Percentiles rank a stretch among this genome's conserved stretches.
These are phyloP conservation scores for Volucella inflata DNA, from an alignment of 2,888 invertebrate species.

Conservation along the genomic window DNA sequence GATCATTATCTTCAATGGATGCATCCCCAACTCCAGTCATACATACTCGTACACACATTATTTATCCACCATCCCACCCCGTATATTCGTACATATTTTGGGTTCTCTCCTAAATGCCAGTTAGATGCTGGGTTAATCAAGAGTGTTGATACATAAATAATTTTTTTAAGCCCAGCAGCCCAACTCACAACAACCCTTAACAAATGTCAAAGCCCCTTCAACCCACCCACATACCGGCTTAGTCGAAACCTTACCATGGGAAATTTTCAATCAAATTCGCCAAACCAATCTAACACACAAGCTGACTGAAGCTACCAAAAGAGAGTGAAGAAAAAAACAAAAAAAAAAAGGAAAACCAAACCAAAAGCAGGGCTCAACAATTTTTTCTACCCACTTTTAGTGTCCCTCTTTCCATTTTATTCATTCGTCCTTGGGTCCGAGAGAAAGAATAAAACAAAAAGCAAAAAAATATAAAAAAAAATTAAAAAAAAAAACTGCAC, in stretches of 20 bases:
- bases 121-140: slow-evolving; percentile 47
- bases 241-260: slow-evolving; percentile 27
- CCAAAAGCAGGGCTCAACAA: slow-evolving; percentile 1
- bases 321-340: not conserved
- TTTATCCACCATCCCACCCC: not conserved
- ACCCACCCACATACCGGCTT: not conserved
- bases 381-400: slow-evolving; percentile 18
- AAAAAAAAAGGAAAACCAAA: slow-evolving; percentile 8
- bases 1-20: slow-evolving; percentile 24
- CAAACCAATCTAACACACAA: slow-evolving; percentile 56
- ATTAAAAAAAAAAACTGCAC: slow-evolving; percentile 19
- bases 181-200: slow-evolving; percentile 29
- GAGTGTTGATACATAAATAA: slow-evolving; percentile 61
- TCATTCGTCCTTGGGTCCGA: slow-evolving; percentile 60
- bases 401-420: slow-evolving; percentile 20
- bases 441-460: not conserved
- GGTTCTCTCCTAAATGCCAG: not conserved
- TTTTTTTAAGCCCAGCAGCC: slow-evolving; percentile 20
- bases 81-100: no score
- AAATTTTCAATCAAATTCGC: slow-evolving; percentile 65
- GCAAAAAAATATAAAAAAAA: not conserved
- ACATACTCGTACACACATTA: slow-evolving; percentile 12
- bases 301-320: no score
- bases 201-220: not conserved
- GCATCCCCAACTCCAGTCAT: slow-evolving; percentile 2